Evolutionary conservation across 1,140 invertebrate genomes (phyloP).

Genomic region (Cecropterus lyciades): DNA sequence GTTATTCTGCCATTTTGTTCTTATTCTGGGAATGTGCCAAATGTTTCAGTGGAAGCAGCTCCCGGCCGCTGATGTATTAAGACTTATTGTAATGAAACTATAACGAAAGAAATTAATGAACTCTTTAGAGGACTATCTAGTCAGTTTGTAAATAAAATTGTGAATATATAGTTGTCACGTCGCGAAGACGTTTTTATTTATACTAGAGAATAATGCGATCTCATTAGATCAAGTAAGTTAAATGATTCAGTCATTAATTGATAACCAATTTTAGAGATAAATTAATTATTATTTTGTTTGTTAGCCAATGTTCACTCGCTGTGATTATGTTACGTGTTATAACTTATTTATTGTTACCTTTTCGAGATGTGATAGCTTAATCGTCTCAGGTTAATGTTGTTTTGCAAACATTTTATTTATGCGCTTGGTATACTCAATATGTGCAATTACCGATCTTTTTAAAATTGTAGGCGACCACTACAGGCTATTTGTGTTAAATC

Average conservation of each 20-base stretch:
- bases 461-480: conserved; percentile 49
- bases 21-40: conserved; percentile 79
- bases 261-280: conserved; percentile 79
- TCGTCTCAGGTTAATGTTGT: conserved; percentile 68
- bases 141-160: conserved; percentile 82
- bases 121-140: conserved; percentile 76
- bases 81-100: conserved; percentile 66
- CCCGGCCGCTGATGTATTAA: conserved; percentile 66
- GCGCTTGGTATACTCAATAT: conserved; percentile 55
- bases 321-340: conserved; percentile 82
- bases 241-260: conserved; percentile 80
- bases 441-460: conserved; percentile 64
- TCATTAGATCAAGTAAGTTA: conserved; percentile 82
- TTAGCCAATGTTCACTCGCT: conserved; percentile 83
- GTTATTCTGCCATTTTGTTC: conserved; percentile 52
- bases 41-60: conserved; percentile 65
- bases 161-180: conserved; percentile 80
- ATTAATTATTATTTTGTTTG: conserved; percentile 73
- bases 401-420: conserved; percentile 73
- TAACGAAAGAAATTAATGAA: conserved; percentile 69
- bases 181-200: conserved; percentile 77
- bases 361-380: conserved; percentile 79
- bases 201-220: conserved; percentile 79
- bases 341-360: conserved; percentile 80
- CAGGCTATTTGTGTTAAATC: conserved; percentile 49